Evolutionary conservation across 2,797 vertebrate species (phyloP).

Genomic region (Hephaestus fuliginosus): DNA sequence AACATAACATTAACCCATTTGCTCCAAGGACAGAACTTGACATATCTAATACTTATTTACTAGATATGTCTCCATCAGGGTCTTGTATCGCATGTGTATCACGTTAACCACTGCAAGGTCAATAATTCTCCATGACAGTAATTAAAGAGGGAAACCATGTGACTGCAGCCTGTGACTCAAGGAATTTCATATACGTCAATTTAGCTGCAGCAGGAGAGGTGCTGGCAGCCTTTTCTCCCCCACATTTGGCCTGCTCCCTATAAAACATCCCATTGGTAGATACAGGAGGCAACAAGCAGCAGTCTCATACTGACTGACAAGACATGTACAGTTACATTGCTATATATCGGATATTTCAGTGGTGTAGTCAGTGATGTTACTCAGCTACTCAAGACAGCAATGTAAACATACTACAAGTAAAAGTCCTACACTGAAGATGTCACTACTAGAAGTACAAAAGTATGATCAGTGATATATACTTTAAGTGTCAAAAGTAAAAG

Average conservation of each 20-base stretch:
- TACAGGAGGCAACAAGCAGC: neutral
- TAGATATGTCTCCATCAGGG: too few species aligned
- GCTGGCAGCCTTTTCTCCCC: neutral
- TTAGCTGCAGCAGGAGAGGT: neutral
- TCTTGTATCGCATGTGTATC: too few species aligned
- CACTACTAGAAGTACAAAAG: neutral
- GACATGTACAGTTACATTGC: neutral
- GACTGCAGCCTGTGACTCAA: conserved; percentile 68
- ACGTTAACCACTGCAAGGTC: conserved; percentile 10
- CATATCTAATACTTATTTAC: too few species aligned
- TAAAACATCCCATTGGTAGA: neutral
- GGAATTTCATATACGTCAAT: conserved; percentile 63
- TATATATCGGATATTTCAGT: neutral
- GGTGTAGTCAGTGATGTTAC: too few species aligned
- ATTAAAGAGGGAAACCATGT: conserved; percentile 51
- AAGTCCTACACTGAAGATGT: neutral
- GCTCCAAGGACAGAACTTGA: too few species aligned
- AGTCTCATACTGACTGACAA: neutral
- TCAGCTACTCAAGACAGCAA: neutral
- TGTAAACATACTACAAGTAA: neutral
- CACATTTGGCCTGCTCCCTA: neutral
- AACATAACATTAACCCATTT: neutral
- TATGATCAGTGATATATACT: too few species aligned
- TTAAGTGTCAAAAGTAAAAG: neutral
- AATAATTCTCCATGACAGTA: conserved; percentile 41